These are phyloP conservation scores for Protaetia brevitarsis DNA, from an alignment of 1,140 invertebrate species.

Conservation along the genomic window DNA sequence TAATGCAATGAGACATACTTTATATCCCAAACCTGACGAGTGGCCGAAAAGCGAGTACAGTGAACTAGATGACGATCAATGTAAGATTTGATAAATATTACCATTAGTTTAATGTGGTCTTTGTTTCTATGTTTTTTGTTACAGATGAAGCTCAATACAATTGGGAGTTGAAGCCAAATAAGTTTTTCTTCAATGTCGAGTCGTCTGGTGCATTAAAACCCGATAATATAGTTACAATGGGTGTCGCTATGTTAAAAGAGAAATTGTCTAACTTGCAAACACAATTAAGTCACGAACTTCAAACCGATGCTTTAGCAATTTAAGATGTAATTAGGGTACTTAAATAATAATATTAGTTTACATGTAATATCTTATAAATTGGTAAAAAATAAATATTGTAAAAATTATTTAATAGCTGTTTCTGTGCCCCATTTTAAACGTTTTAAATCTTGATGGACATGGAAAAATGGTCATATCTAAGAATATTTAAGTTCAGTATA, in stretches of 20 bases:
- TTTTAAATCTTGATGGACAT: too few relatives aligned
- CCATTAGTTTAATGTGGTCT: slow-evolving; percentile 6
- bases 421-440: too few relatives aligned
- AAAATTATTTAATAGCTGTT: too few relatives aligned
- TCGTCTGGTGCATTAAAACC: slow-evolving; percentile 90
- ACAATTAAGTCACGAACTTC: slow-evolving; percentile 82
- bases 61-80: slow-evolving; percentile 88
- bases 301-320: slow-evolving; percentile 77
- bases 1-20: slow-evolving; percentile 93
- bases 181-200: slow-evolving; percentile 97
- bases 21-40: slow-evolving; percentile 96
- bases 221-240: slow-evolving; percentile 96
- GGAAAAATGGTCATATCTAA: too few relatives aligned
- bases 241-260: slow-evolving; percentile 88
- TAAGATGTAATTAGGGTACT: slow-evolving; percentile 39
- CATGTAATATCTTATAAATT: not conserved
- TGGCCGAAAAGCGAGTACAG: slow-evolving; percentile 99
- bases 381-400: not conserved
- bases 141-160: slow-evolving; percentile 88
- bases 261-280: slow-evolving; percentile 95
- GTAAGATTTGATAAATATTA: slow-evolving; percentile 53
- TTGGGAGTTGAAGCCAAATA: slow-evolving; percentile 92
- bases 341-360: too few relatives aligned
- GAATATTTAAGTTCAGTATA: too few relatives aligned
- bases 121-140: slow-evolving; percentile 44